Conservation (phyloP, 2,888 invertebrate genomes). For the Eutolmus rufibarbis region DNA sequence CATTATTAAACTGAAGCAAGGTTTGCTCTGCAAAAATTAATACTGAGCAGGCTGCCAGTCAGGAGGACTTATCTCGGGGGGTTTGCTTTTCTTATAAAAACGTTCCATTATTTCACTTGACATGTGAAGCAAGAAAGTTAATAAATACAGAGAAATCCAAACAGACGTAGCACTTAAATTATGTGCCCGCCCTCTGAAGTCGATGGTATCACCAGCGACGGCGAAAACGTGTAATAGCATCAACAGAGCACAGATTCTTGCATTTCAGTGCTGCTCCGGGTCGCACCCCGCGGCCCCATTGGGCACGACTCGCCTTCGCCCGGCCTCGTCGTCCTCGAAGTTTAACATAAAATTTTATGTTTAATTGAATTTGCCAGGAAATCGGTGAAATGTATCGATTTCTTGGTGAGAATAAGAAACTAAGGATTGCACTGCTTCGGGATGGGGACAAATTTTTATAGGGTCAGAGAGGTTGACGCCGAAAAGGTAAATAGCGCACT, state of each 20-base stretch:
- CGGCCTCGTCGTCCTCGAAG: neutral
- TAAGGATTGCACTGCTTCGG: neutral
- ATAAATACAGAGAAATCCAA: conserved; percentile 4
- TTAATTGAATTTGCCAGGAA: conserved; percentile 37
- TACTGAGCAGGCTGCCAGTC: neutral
- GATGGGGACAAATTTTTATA: conserved; percentile 16
- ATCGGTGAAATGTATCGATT: conserved; percentile 36
- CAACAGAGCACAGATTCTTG: neutral
- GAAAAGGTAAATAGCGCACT: conserved; percentile 22
- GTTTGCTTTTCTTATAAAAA: neutral
- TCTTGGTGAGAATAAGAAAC: conserved; percentile 25
- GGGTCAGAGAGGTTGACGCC: neutral
- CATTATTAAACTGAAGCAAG: neutral
- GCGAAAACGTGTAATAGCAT: conserved; percentile 17
- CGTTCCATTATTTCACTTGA: neutral
- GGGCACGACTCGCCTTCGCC: neutral
- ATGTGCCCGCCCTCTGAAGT: neutral
- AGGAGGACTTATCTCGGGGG: neutral
- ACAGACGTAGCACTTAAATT: conserved; percentile 5
- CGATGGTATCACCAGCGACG: conserved; percentile 24
- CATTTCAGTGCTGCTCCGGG: neutral
- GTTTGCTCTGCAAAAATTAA: neutral
- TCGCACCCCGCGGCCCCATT: neutral
- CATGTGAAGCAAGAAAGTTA: conserved; percentile 6
- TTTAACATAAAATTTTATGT: conserved; percentile 40